Percentiles rank a stretch among this genome's conserved stretches.
These are phyloP conservation scores for Caiman crocodilus DNA, from an alignment of 2,797 vertebrate species.

Conservation along the genomic window DNA sequence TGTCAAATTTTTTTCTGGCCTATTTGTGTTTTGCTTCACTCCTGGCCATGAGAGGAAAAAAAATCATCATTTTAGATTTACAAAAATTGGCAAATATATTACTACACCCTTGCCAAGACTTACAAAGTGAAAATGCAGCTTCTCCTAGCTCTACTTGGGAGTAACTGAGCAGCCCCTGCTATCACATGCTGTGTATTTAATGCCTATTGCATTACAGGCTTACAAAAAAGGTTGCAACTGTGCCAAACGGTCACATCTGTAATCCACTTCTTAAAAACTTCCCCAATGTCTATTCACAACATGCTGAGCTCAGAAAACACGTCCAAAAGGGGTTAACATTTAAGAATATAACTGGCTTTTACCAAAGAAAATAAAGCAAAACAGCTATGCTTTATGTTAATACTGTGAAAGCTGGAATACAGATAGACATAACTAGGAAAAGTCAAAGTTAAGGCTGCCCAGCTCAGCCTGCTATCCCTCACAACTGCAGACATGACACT, in stretches of 20 bases:
- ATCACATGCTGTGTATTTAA: conserved; percentile 52
- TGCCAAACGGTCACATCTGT: conserved; percentile 44
- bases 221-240: conserved; percentile 40
- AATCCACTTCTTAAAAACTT: conserved; percentile 39
- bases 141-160: conserved; percentile 49
- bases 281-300: neutral
- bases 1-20: conserved; percentile 16
- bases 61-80: conserved; percentile 23
- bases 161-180: conserved; percentile 53
- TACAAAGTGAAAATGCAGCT: conserved; percentile 65
- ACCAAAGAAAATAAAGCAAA: conserved; percentile 16
- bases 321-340: neutral
- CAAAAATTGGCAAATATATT: conserved; percentile 60
- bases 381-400: neutral
- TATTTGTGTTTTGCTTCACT: conserved; percentile 51
- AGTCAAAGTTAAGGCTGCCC: neutral
- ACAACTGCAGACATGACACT: neutral
- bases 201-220: conserved; percentile 49
- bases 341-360: neutral
- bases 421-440: conserved; percentile 27
- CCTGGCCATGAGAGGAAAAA: conserved; percentile 50
- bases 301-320: neutral
- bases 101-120: conserved; percentile 64
- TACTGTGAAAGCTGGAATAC: neutral
- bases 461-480: conserved; percentile 16